Evolutionary conservation across 2,113 vertebrate genomes (phyloP).

Genomic region (Pterophyllum scalare): DNA sequence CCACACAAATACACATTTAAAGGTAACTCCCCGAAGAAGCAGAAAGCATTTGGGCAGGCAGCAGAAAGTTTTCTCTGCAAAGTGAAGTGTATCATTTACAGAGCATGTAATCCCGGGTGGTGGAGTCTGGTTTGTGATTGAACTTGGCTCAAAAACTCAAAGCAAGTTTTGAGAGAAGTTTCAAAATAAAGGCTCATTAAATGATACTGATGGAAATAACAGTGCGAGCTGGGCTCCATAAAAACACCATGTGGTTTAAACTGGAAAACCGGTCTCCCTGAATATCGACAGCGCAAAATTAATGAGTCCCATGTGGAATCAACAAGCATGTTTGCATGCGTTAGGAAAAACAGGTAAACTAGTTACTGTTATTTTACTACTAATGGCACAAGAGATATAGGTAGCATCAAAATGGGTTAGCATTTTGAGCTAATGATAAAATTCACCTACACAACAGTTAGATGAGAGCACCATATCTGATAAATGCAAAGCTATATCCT

Average conservation of each 20-base stretch:
- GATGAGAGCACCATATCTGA: neutral
- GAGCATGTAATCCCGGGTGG: slow-evolving; percentile 12
- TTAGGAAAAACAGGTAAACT: slow-evolving; percentile 8
- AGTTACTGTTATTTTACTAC: neutral
- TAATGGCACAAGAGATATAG: neutral
- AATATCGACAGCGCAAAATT: slow-evolving; percentile 10
- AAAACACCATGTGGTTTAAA: neutral
- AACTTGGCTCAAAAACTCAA: neutral
- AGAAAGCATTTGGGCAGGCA: slow-evolving; percentile 24
- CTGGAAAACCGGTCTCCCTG: neutral
- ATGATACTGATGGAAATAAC: neutral
- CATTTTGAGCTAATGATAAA: neutral
- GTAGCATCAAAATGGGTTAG: neutral
- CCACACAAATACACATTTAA: neutral
- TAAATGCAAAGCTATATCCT: neutral
- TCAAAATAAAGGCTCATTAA: slow-evolving; percentile 44
- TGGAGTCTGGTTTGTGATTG: slow-evolving; percentile 9
- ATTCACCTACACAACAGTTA: neutral
- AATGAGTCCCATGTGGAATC: slow-evolving; percentile 53
- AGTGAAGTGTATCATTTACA: neutral
- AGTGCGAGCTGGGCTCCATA: neutral
- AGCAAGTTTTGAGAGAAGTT: slow-evolving; percentile 10
- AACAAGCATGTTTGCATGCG: neutral
- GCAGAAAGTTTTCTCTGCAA: slow-evolving; percentile 31
- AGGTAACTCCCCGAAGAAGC: slow-evolving; percentile 10